Evolutionary conservation across 2,888 invertebrate species (phyloP), one percentile per base, ranked within the genome.

Genomic region (Caenorhabditis becei): DNA sequence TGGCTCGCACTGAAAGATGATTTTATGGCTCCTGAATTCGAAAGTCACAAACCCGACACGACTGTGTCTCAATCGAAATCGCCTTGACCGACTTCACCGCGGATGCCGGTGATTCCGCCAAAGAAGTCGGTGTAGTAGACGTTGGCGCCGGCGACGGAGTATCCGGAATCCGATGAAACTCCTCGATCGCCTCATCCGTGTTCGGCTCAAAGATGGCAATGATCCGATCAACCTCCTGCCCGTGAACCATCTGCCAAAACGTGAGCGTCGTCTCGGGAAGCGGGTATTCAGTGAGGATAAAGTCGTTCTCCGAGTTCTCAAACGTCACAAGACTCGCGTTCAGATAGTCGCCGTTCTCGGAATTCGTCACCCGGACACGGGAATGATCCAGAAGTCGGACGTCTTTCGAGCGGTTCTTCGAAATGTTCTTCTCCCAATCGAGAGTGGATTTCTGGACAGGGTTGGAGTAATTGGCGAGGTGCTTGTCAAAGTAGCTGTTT

Each of bases 121-220:
- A 16, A 14, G 28, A 4, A 54, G 14, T 28, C 28, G 28, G 2
- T 16, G 14, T 28, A n/a, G 4, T n/a, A 1, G 54, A 28, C 2
- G 70, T 18, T 41, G 70, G 26, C n/a, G 69, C 23, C 35, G 54
- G 51, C 0, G 58, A 44, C n/a, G 47, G 26, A 44, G 58, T 20
- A 44, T 51, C 53, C 3, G 75, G 66, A 23, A 75, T 20, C 53
- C 53, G 59, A 18, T 47, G 37, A 37, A 65, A 75, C 32, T 75
- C 75, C 23, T 61, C 75, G 41, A 66, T 75, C 16, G 65, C 58
- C n/a, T 75, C 75, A 44, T 67, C 75, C 18, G 26, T 26, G 28
- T 35, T 58, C 14, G 66, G 75, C 75, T 62, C 65, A 44, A 63
- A 72, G 24, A 72, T 58, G 7, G 72, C 24, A 2, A 72, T 65